A percentile compares a stretch with the other conserved stretches of the same genome.
phyloP scores from a whole-genome alignment of 2,797 vertebrate species.

The Alcedo quadribrachys region DNA sequence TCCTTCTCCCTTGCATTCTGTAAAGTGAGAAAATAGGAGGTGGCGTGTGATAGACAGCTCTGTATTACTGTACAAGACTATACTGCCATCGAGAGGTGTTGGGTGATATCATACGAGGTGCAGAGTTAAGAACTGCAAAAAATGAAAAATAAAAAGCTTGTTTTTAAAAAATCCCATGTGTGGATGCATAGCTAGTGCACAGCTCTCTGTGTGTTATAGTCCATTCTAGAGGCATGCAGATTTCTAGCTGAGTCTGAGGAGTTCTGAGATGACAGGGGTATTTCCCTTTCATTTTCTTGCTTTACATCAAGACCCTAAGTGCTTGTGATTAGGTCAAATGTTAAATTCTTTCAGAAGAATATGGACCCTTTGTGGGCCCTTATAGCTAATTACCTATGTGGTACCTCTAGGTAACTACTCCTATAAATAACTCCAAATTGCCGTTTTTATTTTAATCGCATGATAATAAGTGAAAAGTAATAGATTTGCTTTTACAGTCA shows the following conservation, averaged over 20 bases:
- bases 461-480: not conserved
- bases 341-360: conserved; percentile 7
- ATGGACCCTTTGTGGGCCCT: not conserved
- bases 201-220: not conserved
- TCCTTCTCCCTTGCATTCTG: not conserved
- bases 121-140: not conserved
- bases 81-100: conserved; percentile 75
- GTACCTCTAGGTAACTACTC: not conserved
- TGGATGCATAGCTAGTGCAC: not conserved
- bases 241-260: not conserved
- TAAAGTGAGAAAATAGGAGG: not conserved
- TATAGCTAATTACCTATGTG: not conserved
- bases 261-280: not conserved
- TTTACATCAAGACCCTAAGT: not conserved
- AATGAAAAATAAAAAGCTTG: not conserved
- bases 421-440: not conserved
- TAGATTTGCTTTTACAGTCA: not conserved
- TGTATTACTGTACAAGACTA: conserved; percentile 55
- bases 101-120: conserved; percentile 39
- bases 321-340: not conserved
- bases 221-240: not conserved
- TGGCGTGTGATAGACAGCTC: not conserved
- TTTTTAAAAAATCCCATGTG: not conserved
- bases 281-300: not conserved
- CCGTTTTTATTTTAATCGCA: not conserved